These are phyloP conservation scores for Drosophila kanapiae DNA, from an alignment of 1,140 invertebrate species.

Conservation along the genomic window DNA sequence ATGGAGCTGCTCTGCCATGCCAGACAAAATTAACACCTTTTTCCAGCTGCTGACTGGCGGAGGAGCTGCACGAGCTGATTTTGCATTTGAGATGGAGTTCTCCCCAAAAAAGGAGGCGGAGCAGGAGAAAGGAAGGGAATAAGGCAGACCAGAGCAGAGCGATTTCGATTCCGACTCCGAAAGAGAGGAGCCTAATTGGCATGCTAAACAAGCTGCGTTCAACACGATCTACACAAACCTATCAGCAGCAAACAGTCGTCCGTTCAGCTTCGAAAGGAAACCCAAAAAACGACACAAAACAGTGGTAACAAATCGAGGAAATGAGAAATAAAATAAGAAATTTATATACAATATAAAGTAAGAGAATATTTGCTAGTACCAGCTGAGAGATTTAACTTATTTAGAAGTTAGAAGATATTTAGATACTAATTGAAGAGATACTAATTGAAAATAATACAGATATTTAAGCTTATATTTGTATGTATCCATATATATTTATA, in stretches of 20 bases:
- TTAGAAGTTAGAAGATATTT: no score
- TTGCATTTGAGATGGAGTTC: conserved; percentile 73
- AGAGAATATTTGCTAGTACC: no score
- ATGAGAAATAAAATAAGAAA: background rate
- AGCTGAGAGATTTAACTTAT: no score
- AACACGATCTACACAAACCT: conserved; percentile 80
- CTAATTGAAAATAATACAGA: no score
- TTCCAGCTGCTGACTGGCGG: conserved; percentile 58
- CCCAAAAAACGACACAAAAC: conserved; percentile 20
- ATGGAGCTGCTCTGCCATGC: conserved; percentile 29
- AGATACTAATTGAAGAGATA: no score
- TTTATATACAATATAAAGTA: background rate
- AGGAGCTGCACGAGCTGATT: conserved; percentile 74
- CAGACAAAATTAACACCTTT: conserved; percentile 81
- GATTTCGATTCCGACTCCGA: conserved; percentile 48
- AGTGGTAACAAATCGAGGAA: conserved; percentile 13
- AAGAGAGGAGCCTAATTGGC: conserved; percentile 76
- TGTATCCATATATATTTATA: no score
- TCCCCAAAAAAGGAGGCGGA: conserved; percentile 16
- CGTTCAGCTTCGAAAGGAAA: conserved; percentile 35
- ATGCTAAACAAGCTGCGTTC: conserved; percentile 84
- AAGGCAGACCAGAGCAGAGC: conserved; percentile 12
- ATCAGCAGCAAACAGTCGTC: conserved; percentile 50
- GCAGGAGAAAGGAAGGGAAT: conserved; percentile 1
- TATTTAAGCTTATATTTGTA: no score